phyloP scores from a whole-genome alignment of 1,140 invertebrate species.

The Anoplolepis gracilipes region DNA sequence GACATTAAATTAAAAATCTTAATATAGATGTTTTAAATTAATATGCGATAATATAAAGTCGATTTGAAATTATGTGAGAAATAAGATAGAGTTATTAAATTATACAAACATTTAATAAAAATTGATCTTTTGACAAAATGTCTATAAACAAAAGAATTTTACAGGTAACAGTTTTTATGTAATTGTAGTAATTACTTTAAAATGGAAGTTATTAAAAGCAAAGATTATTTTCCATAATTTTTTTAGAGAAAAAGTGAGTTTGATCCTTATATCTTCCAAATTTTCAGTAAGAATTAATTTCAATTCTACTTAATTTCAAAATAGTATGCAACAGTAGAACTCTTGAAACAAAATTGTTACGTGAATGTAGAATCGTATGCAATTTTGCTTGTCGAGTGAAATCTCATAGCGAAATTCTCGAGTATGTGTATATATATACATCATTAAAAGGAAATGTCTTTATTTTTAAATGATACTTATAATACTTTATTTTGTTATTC shows the following conservation, averaged over 20 bases:
- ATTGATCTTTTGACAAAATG: neutral
- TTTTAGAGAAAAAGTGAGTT: neutral
- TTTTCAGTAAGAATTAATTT: neutral
- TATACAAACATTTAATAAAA: neutral
- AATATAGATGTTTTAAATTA: neutral
- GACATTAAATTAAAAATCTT: constrained; percentile 19
- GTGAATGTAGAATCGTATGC: neutral
- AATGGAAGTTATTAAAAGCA: neutral
- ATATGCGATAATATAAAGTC: neutral
- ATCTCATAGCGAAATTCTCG: neutral
- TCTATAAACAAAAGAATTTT: neutral
- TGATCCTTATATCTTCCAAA: neutral
- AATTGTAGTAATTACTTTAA: neutral
- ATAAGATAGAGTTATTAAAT: neutral
- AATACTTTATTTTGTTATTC: neutral
- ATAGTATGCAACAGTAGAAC: neutral
- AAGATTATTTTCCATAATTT: neutral
- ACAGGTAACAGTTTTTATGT: neutral
- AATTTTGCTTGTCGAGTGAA: neutral
- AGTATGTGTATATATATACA: no score
- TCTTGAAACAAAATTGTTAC: constrained; percentile 11
- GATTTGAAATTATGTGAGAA: neutral
- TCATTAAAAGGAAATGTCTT: constrained; percentile 30
- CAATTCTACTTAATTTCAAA: neutral
- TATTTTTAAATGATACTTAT: constrained; percentile 25